Percentiles rank a stretch among this genome's conserved stretches.
These are phyloP conservation scores for Lagopus leucura DNA, from an alignment of 2,113 vertebrate species.

Conservation along the genomic window DNA sequence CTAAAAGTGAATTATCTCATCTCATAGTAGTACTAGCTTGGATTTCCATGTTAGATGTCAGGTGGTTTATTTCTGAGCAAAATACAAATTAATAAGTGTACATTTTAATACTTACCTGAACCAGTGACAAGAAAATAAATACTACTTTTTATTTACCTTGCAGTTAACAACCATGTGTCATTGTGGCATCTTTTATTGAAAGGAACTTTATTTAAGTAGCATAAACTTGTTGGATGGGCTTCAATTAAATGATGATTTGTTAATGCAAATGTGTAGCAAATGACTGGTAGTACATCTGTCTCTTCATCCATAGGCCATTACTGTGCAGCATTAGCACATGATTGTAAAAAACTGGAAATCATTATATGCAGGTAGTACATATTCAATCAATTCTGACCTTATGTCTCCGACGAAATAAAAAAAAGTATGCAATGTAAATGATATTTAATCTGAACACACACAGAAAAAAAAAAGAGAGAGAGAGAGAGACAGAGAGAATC, in stretches of 20 bases:
- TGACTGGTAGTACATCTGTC: slow-evolving; percentile 85
- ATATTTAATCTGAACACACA: slow-evolving; percentile 70
- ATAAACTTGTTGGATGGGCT: slow-evolving; percentile 88
- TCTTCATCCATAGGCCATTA: slow-evolving; percentile 85
- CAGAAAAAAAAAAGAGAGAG: slow-evolving; percentile 48
- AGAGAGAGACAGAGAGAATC: background rate
- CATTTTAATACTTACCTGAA: slow-evolving; percentile 66
- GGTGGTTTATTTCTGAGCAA: slow-evolving; percentile 74
- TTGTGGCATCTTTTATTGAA: slow-evolving; percentile 81
- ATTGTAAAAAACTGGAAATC: slow-evolving; percentile 82
- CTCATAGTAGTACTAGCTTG: slow-evolving; percentile 54
- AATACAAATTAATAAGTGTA: slow-evolving; percentile 78
- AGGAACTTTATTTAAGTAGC: slow-evolving; percentile 87
- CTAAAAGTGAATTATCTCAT: slow-evolving; percentile 68
- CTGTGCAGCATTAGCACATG: slow-evolving; percentile 80
- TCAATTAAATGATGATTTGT: slow-evolving; percentile 89
- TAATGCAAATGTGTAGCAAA: slow-evolving; percentile 84
- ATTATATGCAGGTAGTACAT: slow-evolving; percentile 81
- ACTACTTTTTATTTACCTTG: slow-evolving; percentile 64
- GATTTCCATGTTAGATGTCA: slow-evolving; percentile 67
- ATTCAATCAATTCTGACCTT: slow-evolving; percentile 84
- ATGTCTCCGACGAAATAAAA: slow-evolving; percentile 80
- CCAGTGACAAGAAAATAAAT: slow-evolving; percentile 70
- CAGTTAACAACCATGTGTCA: slow-evolving; percentile 76
- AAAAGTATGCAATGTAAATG: slow-evolving; percentile 70